Evolutionary conservation across 92 coral and sea anemone species (phyloP).

Genomic region (Siderastrea radians): DNA sequence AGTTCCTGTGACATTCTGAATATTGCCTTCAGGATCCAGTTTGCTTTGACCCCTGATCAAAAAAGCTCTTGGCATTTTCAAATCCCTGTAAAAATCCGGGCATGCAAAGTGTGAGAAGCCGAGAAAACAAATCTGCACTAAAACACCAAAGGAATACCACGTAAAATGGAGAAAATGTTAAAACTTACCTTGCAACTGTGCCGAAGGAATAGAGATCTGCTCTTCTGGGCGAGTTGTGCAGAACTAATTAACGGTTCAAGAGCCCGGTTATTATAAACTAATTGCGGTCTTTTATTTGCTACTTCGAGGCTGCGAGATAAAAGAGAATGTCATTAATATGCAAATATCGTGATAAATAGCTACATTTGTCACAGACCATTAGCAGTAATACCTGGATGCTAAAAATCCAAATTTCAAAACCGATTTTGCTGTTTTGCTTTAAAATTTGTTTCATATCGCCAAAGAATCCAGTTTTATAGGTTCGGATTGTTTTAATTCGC

Average conservation of each 20-base stretch:
- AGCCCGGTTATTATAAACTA: not conserved
- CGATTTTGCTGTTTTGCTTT: not conserved
- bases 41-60: not conserved
- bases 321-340: slow-evolving; percentile 4
- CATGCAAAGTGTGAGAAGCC: not conserved
- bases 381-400: no score
- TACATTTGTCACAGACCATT: not conserved
- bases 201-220: not conserved
- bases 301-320: not conserved
- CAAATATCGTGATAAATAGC: not conserved
- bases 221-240: not conserved
- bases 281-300: not conserved
- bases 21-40: not conserved
- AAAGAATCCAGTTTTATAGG: no score
- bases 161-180: not conserved
- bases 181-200: not conserved
- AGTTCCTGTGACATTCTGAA: not conserved
- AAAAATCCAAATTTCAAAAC: not conserved
- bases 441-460: no score
- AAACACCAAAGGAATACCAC: not conserved
- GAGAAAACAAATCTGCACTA: not conserved
- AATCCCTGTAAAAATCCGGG: not conserved
- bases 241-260: slow-evolving; percentile 5
- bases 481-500: not conserved
- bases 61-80: slow-evolving; percentile 13